A percentile compares a stretch with the other conserved stretches of the same genome.
Conservation (phyloP, 2,113 vertebrate species). For the Chaetodon trifascialis region DNA sequence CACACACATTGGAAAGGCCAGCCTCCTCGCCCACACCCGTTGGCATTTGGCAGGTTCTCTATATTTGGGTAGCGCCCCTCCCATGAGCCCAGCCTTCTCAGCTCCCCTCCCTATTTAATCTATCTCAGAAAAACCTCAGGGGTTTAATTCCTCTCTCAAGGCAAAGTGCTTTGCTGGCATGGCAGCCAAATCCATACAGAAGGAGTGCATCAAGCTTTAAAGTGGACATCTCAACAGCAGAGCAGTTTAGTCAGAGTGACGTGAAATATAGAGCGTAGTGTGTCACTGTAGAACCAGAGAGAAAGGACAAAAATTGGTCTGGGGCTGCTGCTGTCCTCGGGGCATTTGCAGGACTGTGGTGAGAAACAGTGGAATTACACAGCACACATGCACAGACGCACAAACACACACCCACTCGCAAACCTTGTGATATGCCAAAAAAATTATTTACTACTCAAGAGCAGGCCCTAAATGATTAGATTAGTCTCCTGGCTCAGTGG, state of each 20-base stretch:
- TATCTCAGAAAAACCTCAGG: slow-evolving; percentile 75
- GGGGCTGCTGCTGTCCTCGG: slow-evolving; percentile 48
- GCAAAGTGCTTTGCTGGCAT: slow-evolving; percentile 84
- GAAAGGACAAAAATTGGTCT: slow-evolving; percentile 32
- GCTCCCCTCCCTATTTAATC: slow-evolving; percentile 76
- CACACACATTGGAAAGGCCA: slow-evolving; percentile 51
- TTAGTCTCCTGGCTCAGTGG: slow-evolving; percentile 64
- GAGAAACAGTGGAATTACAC: slow-evolving; percentile 41
- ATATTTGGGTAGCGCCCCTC: slow-evolving; percentile 67
- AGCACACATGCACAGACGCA: neutral
- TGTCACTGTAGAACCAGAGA: slow-evolving; percentile 51
- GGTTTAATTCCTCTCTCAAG: slow-evolving; percentile 80
- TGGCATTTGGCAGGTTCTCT: slow-evolving; percentile 67
- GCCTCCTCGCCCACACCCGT: slow-evolving; percentile 55
- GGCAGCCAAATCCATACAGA: slow-evolving; percentile 77
- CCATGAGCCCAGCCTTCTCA: slow-evolving; percentile 46
- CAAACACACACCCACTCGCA: slow-evolving; percentile 10
- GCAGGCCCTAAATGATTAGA: slow-evolving; percentile 67
- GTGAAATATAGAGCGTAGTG: slow-evolving; percentile 72
- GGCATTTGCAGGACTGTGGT: slow-evolving; percentile 24
- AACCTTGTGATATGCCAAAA: slow-evolving; percentile 60
- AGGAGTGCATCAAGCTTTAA: slow-evolving; percentile 81
- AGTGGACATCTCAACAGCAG: slow-evolving; percentile 78
- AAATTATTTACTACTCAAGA: slow-evolving; percentile 67
- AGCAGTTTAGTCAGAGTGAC: slow-evolving; percentile 73